phyloP scores from a whole-genome alignment of 2,888 invertebrate species.

The Brachycybe producta region DNA sequence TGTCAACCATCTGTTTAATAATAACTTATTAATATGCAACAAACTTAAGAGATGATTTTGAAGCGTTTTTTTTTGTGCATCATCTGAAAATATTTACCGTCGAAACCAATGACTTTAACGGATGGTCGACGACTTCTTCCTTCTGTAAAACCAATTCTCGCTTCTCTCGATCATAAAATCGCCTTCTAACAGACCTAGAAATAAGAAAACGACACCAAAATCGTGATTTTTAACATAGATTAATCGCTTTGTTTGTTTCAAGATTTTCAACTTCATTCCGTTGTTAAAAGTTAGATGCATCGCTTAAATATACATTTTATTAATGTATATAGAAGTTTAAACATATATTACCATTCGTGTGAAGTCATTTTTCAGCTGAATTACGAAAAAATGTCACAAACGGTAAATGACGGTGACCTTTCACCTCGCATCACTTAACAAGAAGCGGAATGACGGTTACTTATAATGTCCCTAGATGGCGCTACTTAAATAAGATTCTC shows the following conservation, averaged over 20 bases:
- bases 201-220: neutral
- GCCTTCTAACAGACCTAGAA: conserved; percentile 27
- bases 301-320: no score
- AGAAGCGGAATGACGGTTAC: no score
- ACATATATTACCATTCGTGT: neutral
- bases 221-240: neutral
- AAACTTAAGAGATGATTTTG: neutral
- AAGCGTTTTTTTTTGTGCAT: neutral
- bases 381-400: neutral
- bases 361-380: neutral
- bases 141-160: conserved; percentile 21
- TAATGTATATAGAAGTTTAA: no score
- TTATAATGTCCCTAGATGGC: no score
- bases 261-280: no score
- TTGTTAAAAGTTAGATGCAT: no score
- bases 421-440: no score
- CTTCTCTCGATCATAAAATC: conserved; percentile 29
- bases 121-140: conserved; percentile 29
- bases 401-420: no score
- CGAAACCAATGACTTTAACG: conserved; percentile 27
- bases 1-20: conserved; percentile 28
- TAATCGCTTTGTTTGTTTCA: no score
- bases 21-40: conserved; percentile 1
- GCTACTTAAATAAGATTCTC: no score
- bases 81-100: neutral